Base-by-base conservation (phyloP, 2,888 invertebrate genomes). In the Listrodromus nycthemerus region DNA sequence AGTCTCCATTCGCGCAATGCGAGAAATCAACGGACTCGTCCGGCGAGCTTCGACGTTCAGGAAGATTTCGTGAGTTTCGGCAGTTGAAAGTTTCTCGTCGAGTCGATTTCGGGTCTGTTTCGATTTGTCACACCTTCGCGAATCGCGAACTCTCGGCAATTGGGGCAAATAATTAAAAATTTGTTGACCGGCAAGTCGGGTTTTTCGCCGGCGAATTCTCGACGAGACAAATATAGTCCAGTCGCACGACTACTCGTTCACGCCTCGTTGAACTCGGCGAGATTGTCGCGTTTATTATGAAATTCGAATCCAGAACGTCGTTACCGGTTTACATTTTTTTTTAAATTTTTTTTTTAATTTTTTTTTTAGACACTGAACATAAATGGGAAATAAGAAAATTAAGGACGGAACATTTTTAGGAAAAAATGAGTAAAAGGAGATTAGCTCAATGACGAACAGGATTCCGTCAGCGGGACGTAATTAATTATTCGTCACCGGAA, bases 141-240 rank as follows among this genome's bases (percentile, higher is more conserved):
- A 48, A 48, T 16, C 6, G 16, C 70, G 7, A 48, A 24, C 30
- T 76, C 37, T 30, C 30, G 16, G 30, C 33, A 61, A 55, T 24
- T 21, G 5, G 55, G 16, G 27, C 13, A 13, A 16, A 33, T 27
- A 19, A 48, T 2, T 71, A n/a, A n/a, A n/a, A n/a, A n/a, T 74
- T 80, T 69, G 75, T 83, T 76, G 50, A 65, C 67, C 50, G 76
- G 27, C 52, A 55, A 33, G n/a, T 27, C 52, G 67, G 55, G 71
- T 63, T 70, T 70, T 63, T 52, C 69, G 16, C 79, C 79, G 52
- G 58, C 52, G 41, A 73, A 33, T 74, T 83, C 66, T 84, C 65
- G 79, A 45, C 10, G 55, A 77, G 67, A 45, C 48, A 61, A 77
- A 77, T 30, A 48, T 45, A 69, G 45, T 66, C 7, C 41, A 41